phyloP scores from a whole-genome alignment of 2,113 vertebrate species.

The Phaethon lepturus region DNA sequence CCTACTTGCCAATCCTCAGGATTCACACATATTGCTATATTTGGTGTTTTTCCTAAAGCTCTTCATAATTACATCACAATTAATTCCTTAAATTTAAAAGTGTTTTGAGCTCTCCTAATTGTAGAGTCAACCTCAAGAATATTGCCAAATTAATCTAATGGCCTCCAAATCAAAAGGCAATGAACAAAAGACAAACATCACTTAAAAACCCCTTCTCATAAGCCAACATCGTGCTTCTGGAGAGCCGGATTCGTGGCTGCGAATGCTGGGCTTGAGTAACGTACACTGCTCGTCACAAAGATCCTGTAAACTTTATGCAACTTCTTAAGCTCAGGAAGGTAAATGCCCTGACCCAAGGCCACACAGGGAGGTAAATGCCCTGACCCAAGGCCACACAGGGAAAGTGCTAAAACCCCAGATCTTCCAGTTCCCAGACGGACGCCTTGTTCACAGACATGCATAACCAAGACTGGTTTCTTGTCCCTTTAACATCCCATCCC shows the following conservation, averaged over 20 bases:
- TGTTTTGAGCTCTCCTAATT: constrained; percentile 10
- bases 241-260: background rate
- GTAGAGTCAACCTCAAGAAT: constrained; percentile 14
- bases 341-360: background rate
- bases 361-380: background rate
- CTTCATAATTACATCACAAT: constrained; percentile 31
- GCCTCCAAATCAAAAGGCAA: constrained; percentile 21
- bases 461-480: background rate
- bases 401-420: background rate
- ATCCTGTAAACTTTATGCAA: background rate
- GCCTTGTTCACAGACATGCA: background rate
- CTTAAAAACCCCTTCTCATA: background rate
- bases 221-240: background rate
- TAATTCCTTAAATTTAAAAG: constrained; percentile 48
- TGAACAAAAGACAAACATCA: background rate
- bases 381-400: background rate
- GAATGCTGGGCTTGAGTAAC: background rate
- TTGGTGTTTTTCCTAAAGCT: constrained; percentile 51
- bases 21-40: constrained; percentile 47
- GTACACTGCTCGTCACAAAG: background rate
- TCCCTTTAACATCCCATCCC: background rate
- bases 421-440: background rate
- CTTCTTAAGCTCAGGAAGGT: background rate
- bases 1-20: constrained; percentile 1
- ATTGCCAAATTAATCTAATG: constrained; percentile 34